These are phyloP conservation scores for Elachura formosa DNA, from an alignment of 2,113 vertebrate species.

Conservation along the genomic window DNA sequence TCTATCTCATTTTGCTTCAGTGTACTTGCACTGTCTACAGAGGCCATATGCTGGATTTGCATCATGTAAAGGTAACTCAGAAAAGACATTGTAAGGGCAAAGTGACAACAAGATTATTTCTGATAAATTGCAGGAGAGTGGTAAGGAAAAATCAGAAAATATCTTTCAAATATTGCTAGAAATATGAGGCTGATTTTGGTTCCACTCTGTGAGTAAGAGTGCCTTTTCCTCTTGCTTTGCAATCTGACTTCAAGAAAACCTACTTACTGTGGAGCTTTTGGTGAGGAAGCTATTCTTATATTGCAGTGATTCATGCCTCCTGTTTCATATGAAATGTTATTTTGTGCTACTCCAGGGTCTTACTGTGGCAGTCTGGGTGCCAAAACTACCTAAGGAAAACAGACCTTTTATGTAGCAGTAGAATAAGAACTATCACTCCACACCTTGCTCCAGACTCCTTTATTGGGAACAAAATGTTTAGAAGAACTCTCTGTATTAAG, in stretches of 20 bases:
- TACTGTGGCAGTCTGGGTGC: neutral
- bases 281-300: conserved; percentile 13
- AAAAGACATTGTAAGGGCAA: neutral
- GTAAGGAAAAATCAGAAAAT: neutral
- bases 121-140: neutral
- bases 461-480: neutral
- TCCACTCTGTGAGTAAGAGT: neutral
- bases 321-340: conserved; percentile 4
- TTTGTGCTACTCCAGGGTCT: neutral
- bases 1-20: neutral
- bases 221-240: neutral
- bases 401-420: neutral
- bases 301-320: conserved; percentile 35
- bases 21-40: neutral
- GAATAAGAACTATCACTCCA: neutral
- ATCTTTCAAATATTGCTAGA: neutral
- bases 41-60: neutral
- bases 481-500: neutral
- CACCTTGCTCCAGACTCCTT: neutral
- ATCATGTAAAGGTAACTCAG: neutral
- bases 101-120: neutral
- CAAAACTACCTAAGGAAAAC: neutral
- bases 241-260: neutral
- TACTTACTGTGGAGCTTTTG: neutral
- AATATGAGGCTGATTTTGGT: neutral